Percentiles rank a stretch among this genome's conserved stretches.
Conservation (phyloP, 2,888 invertebrate genomes). For the Parthenolecanium corni region DNA sequence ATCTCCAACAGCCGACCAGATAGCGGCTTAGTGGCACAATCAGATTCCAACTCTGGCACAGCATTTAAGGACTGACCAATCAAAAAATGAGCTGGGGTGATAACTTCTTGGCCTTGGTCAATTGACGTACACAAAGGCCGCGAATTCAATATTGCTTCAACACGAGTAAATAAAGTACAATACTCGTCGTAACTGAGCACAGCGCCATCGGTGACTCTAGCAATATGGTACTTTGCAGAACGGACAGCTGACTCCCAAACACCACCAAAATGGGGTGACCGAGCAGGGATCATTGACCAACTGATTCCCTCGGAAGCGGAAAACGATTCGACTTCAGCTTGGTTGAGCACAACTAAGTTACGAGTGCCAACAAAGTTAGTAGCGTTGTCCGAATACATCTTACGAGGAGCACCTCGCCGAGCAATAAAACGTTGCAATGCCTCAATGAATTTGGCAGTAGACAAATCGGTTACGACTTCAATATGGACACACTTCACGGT, state of each 20-base stretch:
- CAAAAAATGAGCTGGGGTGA: background rate
- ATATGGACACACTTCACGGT: background rate
- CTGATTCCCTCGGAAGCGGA: background rate
- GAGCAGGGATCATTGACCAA: background rate
- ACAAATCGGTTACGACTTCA: conserved; percentile 2
- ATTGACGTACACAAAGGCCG: background rate
- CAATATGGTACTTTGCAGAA: background rate
- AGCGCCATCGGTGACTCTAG: background rate
- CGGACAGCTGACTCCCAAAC: background rate
- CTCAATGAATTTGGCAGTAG: background rate
- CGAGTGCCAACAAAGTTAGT: conserved; percentile 1
- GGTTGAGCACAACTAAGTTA: background rate
- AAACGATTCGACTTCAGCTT: background rate
- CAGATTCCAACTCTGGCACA: background rate
- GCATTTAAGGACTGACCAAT: background rate
- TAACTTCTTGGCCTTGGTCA: background rate
- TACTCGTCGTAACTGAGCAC: background rate
- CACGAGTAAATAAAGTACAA: background rate
- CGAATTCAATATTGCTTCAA: background rate
- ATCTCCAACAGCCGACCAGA: background rate
- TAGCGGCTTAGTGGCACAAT: background rate
- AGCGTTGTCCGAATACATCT: conserved; percentile 2
- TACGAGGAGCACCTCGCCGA: background rate
- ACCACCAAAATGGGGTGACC: background rate
- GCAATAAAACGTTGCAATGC: background rate